Evolutionary conservation across 2,797 vertebrate species (phyloP).

Genomic region (Xiphorhynchus erythropygius): DNA sequence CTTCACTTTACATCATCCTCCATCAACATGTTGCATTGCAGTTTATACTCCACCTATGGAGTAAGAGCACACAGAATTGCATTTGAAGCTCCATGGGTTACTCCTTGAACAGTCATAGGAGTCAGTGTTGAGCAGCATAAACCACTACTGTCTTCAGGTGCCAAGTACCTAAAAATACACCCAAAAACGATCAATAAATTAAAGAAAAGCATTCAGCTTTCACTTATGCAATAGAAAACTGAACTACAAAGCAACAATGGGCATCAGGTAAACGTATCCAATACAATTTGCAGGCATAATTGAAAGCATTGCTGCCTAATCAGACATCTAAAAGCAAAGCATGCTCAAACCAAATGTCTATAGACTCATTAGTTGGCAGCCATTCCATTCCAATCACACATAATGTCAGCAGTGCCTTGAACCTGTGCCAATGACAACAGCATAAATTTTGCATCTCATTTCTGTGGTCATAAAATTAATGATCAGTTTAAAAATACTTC

Average conservation of each 20-base stretch:
- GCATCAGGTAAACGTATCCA: conserved; percentile 79
- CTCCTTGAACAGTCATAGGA: conserved; percentile 53
- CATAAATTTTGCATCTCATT: conserved; percentile 86
- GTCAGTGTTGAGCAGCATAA: conserved; percentile 72
- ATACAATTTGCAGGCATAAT: conserved; percentile 80
- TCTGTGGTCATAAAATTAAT: conserved; percentile 85
- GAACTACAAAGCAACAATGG: conserved; percentile 75
- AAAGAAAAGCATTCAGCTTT: conserved; percentile 71
- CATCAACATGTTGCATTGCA: background rate
- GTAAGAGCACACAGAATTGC: background rate
- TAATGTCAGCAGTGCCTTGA: conserved; percentile 82
- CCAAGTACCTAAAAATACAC: conserved; percentile 65
- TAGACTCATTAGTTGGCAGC: conserved; percentile 83
- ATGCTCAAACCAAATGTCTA: conserved; percentile 80
- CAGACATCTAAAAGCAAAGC: conserved; percentile 84
- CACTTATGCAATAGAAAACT: conserved; percentile 75
- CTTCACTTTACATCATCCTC: background rate
- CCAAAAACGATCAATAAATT: conserved; percentile 72
- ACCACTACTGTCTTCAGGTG: conserved; percentile 42
- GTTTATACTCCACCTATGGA: background rate
- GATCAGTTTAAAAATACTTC: conserved; percentile 86
- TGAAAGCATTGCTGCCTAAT: conserved; percentile 84
- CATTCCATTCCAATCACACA: conserved; percentile 83
- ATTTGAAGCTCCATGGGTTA: background rate
- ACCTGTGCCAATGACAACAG: conserved; percentile 84